Conservation (phyloP, 2,113 vertebrate genomes). For the Epinephelus fuscoguttatus region DNA sequence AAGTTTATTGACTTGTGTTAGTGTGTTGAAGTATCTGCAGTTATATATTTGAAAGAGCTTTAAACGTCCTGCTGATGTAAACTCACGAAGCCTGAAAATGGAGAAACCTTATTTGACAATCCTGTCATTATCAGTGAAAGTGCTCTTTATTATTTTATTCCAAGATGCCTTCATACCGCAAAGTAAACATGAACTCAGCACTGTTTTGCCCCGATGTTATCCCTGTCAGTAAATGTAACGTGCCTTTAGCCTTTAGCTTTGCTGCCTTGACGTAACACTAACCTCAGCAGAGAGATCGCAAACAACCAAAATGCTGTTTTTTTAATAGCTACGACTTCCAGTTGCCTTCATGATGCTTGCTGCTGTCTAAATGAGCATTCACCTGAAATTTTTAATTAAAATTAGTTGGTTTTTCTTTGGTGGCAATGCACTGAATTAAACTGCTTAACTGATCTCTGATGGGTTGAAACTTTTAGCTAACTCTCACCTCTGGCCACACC, state of each 20-base stretch:
- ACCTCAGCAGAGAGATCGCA: neutral
- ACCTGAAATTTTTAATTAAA: neutral
- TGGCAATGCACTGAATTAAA: too few relatives aligned
- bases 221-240: constrained; percentile 28
- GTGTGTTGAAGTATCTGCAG: constrained; percentile 1
- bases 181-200: neutral
- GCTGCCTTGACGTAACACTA: neutral
- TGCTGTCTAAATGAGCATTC: neutral
- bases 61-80: constrained; percentile 13
- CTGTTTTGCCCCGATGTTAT: neutral
- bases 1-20: neutral
- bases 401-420: too few relatives aligned
- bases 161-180: constrained; percentile 6
- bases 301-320: neutral
- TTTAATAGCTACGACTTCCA: neutral
- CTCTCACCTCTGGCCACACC: too few relatives aligned
- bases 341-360: neutral
- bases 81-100: neutral
- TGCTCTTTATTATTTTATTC: neutral
- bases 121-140: neutral
- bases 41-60: constrained; percentile 22
- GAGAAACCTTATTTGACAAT: constrained; percentile 28
- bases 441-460: too few relatives aligned
- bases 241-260: constrained; percentile 57
- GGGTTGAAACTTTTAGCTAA: too few relatives aligned